Conservation (phyloP, 2,113 vertebrate species). For the Mustelus asterias region DNA sequence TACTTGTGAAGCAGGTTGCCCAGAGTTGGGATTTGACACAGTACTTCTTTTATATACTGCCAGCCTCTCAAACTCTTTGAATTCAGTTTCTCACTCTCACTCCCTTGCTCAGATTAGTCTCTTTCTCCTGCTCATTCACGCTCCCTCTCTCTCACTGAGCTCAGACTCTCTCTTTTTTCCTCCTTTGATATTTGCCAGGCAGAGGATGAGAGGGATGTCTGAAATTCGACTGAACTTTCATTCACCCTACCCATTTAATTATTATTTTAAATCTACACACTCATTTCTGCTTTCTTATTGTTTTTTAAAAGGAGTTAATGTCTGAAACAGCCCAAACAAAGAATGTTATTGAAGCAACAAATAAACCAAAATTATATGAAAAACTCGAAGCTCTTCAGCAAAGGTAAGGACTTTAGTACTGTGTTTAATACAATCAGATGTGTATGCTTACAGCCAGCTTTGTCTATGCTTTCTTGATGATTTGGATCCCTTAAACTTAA, state of each 20-base stretch:
- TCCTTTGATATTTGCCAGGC: too few relatives aligned
- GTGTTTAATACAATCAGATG: not conserved
- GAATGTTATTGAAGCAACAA: slow-evolving; percentile 68
- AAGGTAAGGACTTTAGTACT: slow-evolving; percentile 52
- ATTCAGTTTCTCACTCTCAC: too few relatives aligned
- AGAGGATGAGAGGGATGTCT: too few relatives aligned
- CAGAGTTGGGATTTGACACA: not conserved
- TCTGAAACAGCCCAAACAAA: slow-evolving; percentile 58
- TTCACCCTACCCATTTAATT: not conserved
- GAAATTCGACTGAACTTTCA: not conserved
- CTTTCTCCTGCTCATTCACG: too few relatives aligned
- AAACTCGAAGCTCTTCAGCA: slow-evolving; percentile 64
- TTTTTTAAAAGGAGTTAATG: slow-evolving; percentile 62
- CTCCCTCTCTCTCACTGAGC: too few relatives aligned
- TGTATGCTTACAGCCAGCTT: not conserved
- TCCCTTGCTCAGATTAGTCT: too few relatives aligned
- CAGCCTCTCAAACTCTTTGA: not conserved
- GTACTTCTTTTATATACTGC: not conserved
- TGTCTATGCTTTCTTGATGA: not conserved
- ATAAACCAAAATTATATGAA: slow-evolving; percentile 57
- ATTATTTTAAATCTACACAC: not conserved
- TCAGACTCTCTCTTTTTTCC: too few relatives aligned
- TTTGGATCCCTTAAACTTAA: not conserved
- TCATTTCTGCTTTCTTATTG: not conserved
- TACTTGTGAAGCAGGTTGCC: not conserved